Evolutionary conservation across 1,140 invertebrate species (phyloP), one percentile per base, ranked within the genome.

Genomic region (Leptinotarsa lineolata): DNA sequence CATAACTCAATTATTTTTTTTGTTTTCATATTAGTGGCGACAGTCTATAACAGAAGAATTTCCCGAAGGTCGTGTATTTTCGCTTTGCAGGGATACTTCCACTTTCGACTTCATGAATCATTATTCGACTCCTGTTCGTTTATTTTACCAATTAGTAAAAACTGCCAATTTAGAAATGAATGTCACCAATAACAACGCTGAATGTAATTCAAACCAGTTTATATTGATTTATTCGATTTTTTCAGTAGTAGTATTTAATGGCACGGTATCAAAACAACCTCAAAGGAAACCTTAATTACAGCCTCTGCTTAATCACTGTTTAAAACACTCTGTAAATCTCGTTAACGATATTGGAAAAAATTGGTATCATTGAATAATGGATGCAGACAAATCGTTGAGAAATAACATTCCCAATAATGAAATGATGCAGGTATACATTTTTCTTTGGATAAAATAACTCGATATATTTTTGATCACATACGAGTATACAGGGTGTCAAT

Each of bases 91-190:
- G 8, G 11, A 39, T 39, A 39, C 30, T 39, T 39, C 30, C 30
- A 39, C 30, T 39, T 39, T 39, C 11, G 30, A 8, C 30, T 39
- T 39, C 30, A 39, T 39, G 11, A 39, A 54, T 65, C 63, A 65
- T 21, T 39, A 65, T 65, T 39, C 63, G 3, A 65, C 24, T 24
- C 22, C 15, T 30, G 24, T n/a, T 65, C 18, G 18, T 65, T 39
- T 65, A 65, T 65, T 22, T 65, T 24, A 65, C 21, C 24, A 65
- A 24, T 65, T 65, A 65, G 22, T 65, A 24, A 65, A 30, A 30
- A 39, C 63, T 65, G 63, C 63, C 39, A 24, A 65, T 65, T 65
- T 24, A 65, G 63, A 39, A 24, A 15, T 65, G 12, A 65, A 22
- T 39, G 63, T 65, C 63, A 65, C 22, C 63, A 65, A 54, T 54